Evolutionary conservation across 2,888 invertebrate genomes (phyloP).

Genomic region (Steromphala cineraria): DNA sequence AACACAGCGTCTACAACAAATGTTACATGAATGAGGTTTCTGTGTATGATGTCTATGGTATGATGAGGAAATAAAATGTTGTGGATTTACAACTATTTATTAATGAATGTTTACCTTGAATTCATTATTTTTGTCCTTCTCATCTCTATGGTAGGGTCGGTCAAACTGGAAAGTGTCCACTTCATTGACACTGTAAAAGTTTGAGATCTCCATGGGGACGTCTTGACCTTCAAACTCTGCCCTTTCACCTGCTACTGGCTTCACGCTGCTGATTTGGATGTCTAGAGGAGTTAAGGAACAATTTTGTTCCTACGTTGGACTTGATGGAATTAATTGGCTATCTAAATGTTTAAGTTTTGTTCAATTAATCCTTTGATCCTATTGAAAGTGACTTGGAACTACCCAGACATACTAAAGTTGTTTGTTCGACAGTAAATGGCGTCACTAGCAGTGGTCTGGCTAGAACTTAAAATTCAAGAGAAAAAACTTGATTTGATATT

Average conservation of each 20-base stretch:
- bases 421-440: too few relatives aligned
- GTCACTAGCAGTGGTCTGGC: too few relatives aligned
- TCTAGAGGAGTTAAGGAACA: constrained; percentile 76
- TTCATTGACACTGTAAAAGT: constrained; percentile 70
- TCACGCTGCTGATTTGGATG: constrained; percentile 95
- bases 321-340: too few relatives aligned
- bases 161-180: constrained; percentile 71
- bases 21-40: not conserved
- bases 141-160: constrained; percentile 80
- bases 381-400: too few relatives aligned
- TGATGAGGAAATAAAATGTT: too few relatives aligned
- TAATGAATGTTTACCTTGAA: constrained; percentile 81
- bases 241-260: constrained; percentile 86
- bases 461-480: too few relatives aligned
- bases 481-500: too few relatives aligned
- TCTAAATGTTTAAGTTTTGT: too few relatives aligned
- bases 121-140: constrained; percentile 91
- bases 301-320: not conserved
- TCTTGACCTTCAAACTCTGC: constrained; percentile 79
- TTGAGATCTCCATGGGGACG: constrained; percentile 87
- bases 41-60: not conserved
- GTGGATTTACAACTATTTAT: not conserved
- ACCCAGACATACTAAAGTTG: too few relatives aligned
- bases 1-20: constrained; percentile 66
- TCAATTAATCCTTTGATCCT: too few relatives aligned